A percentile compares a stretch with the other conserved stretches of the same genome.
Conservation (phyloP, 2,888 invertebrate species). For the Zhuqinia jingwanae region DNA sequence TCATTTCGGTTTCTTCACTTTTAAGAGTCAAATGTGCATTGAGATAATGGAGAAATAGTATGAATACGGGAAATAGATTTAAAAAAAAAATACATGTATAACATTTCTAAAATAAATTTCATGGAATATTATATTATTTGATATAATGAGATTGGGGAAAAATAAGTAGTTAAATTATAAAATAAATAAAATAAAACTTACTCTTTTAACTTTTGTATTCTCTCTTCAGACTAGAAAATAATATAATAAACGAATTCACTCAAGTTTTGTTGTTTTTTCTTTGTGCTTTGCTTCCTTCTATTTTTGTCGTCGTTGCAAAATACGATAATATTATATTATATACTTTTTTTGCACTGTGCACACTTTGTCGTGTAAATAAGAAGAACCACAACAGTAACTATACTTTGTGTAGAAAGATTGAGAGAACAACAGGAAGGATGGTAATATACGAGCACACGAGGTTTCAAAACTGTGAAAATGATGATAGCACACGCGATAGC, state of each 20-base stretch:
- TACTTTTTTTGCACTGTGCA: neutral
- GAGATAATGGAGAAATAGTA: neutral
- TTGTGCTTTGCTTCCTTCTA: too few relatives aligned
- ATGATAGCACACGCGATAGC: too few relatives aligned
- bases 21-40: too few relatives aligned
- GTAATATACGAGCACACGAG: neutral
- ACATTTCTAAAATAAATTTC: too few relatives aligned
- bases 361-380: too few relatives aligned
- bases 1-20: too few relatives aligned
- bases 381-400: conserved; percentile 11
- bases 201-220: neutral
- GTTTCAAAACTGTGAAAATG: neutral
- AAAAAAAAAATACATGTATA: too few relatives aligned
- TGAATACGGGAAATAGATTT: neutral
- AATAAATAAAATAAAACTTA: neutral
- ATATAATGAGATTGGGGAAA: neutral
- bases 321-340: neutral
- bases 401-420: neutral
- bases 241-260: too few relatives aligned
- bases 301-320: neutral
- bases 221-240: conserved; percentile 5
- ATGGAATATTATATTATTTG: too few relatives aligned
- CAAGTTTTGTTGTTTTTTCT: too few relatives aligned
- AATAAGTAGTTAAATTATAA: neutral
- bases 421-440: neutral